Evolutionary conservation across 1,140 invertebrate genomes (phyloP), one percentile per base, ranked within the genome.

Genomic region (Drosophila grimshawi): DNA sequence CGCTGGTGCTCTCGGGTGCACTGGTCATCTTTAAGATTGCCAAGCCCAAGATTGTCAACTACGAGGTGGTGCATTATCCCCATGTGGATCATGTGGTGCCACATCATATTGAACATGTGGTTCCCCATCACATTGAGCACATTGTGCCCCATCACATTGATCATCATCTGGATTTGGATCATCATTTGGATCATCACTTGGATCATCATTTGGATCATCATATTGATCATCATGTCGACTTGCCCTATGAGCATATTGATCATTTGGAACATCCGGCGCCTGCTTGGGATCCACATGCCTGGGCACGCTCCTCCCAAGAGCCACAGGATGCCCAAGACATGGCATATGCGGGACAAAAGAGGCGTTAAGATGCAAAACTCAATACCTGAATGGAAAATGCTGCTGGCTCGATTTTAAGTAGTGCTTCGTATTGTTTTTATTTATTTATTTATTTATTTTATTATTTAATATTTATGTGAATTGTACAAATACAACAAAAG

Each of bases 61-160:
- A 97, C 88, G 96, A 97, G 93, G 96, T 97, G 11, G 95, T 97
- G 35, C 96, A 97, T 91, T 96, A 96, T 80, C 96, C 96, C n/a
- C 96, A 91, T 11, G 80, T 96, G 62, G 95, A 92, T 3, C 90
- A 92, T 62, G 78, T 90, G 41, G 88, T 85, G n/a, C 83, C 83
- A 1, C 86, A 90, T 32, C 83, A 92, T 46, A 81, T 96, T 71
- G 95, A 92, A 66, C 91, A 92, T 59, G 74, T 91, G 7, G 90
- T 90, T 11, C 83, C 89, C 2, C 86, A 92, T 10, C 91, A 92
- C 35, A 81, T 89, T 6, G 88, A 92, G 30, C 91, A 92, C 39
- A 77, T 90, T 37, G 85, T 86, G 11, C 83, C 83, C 0, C 94
- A 94, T 56, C 93, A 94, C 76, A 93, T 93, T 56, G 86, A 91